Evolutionary conservation across 2,113 vertebrate species (phyloP).

Genomic region (Mormyrus iriodes): DNA sequence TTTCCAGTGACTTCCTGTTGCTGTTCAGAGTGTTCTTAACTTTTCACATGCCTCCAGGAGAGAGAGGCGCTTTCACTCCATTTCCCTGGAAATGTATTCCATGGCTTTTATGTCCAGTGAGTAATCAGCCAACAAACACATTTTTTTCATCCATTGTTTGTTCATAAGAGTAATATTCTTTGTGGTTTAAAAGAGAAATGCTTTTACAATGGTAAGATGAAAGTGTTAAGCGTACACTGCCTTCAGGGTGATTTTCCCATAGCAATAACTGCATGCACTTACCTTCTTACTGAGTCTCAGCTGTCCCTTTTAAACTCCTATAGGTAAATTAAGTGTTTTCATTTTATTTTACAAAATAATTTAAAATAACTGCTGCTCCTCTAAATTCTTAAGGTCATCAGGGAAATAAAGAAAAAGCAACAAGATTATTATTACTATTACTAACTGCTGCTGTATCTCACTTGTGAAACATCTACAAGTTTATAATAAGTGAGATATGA

Average conservation of each 20-base stretch:
- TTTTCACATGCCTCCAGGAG: constrained; percentile 58
- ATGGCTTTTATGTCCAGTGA: constrained; percentile 51
- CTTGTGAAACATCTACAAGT: neutral
- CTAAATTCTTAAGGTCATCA: neutral
- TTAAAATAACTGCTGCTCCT: neutral
- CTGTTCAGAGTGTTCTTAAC: constrained; percentile 52
- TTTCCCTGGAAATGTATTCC: constrained; percentile 57
- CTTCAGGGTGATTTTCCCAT: neutral
- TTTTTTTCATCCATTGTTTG: constrained; percentile 39
- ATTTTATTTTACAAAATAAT: neutral
- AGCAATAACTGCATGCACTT: neutral
- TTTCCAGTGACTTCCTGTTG: constrained; percentile 54
- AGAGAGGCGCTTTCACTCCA: constrained; percentile 59
- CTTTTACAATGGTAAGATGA: neutral
- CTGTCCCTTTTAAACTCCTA: neutral
- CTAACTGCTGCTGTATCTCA: neutral
- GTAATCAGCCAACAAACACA: constrained; percentile 41
- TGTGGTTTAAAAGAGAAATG: constrained; percentile 39
- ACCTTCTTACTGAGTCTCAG: neutral
- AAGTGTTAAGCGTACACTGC: neutral
- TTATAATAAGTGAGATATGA: neutral
- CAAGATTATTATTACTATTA: neutral
- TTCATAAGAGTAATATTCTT: constrained; percentile 43
- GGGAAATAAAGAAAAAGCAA: neutral
- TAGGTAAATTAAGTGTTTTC: neutral